These are phyloP conservation scores for Pygoscelis adeliae DNA, from an alignment of 2,113 vertebrate genomes.

Conservation along the genomic window DNA sequence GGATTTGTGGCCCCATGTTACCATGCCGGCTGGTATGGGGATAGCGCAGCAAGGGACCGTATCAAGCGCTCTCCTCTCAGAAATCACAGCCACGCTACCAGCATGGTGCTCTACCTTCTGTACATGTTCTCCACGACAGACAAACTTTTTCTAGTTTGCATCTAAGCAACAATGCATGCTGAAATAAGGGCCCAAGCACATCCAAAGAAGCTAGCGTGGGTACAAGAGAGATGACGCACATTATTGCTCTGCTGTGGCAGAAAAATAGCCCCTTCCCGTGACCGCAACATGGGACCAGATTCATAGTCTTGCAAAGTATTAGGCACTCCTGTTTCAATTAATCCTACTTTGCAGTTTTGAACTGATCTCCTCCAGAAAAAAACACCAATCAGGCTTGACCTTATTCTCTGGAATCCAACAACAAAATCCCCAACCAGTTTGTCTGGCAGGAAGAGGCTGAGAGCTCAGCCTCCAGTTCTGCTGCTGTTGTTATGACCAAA, in stretches of 20 bases:
- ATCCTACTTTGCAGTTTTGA: not conserved
- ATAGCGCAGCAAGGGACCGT: not conserved
- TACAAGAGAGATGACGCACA: not conserved
- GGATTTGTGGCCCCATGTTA: not conserved
- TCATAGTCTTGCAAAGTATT: not conserved
- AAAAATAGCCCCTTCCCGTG: not conserved
- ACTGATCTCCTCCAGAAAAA: not conserved
- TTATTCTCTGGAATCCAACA: not conserved
- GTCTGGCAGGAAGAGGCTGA: not conserved
- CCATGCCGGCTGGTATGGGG: not conserved
- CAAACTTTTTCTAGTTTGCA: not conserved
- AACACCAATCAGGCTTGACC: not conserved
- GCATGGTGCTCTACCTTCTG: not conserved
- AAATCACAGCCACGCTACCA: not conserved
- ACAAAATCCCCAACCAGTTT: not conserved
- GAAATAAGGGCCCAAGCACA: not conserved
- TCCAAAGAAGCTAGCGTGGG: not conserved
- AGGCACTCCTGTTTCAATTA: not conserved
- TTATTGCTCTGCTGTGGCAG: not conserved
- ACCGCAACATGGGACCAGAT: not conserved
- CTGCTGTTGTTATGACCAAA: not conserved
- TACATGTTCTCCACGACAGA: not conserved
- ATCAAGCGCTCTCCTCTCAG: not conserved
- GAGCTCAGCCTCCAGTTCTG: not conserved
- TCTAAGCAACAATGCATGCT: too few relatives aligned